These are phyloP conservation scores for Blastobasis lacticolella DNA, from an alignment of 2,888 invertebrate genomes.

Conservation along the genomic window DNA sequence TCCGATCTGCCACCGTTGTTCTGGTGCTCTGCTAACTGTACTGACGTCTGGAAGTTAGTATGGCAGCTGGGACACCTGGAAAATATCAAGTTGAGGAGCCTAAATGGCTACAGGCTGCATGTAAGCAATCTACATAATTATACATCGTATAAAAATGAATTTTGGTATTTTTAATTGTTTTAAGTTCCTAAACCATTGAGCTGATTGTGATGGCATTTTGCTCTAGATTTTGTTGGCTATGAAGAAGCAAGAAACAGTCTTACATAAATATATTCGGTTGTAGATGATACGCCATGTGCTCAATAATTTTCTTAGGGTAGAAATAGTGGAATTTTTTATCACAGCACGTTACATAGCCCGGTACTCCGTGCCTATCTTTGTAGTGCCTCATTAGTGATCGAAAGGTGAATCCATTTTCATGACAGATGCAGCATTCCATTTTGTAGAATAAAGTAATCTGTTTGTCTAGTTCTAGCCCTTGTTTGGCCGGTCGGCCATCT, in stretches of 20 bases:
- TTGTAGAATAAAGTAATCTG: slow-evolving; percentile 65
- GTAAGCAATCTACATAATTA: too few species aligned
- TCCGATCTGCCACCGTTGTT: slow-evolving; percentile 58
- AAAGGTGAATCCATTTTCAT: slow-evolving; percentile 57
- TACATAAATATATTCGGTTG: slow-evolving; percentile 66
- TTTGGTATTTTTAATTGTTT: too few species aligned
- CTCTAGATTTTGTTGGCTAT: too few species aligned
- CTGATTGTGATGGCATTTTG: too few species aligned
- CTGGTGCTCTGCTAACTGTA: slow-evolving; percentile 55
- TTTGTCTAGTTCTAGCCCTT: slow-evolving; percentile 54
- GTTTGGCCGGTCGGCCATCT: slow-evolving; percentile 59
- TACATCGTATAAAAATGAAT: too few species aligned
- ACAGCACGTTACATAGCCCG: slow-evolving; percentile 64
- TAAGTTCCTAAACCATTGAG: too few species aligned
- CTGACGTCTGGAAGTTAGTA: slow-evolving; percentile 61
- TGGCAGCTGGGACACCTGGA: slow-evolving; percentile 62
- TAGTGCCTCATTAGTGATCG: slow-evolving; percentile 65
- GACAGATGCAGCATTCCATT: slow-evolving; percentile 69
- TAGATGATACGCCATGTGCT: slow-evolving; percentile 66
- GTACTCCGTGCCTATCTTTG: slow-evolving; percentile 64
- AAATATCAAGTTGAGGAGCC: not conserved
- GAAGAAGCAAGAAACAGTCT: slow-evolving; percentile 16
- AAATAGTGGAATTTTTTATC: slow-evolving; percentile 67
- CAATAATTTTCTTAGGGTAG: slow-evolving; percentile 65
- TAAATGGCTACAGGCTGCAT: too few species aligned